These are phyloP conservation scores for Drosophila picticornis DNA, from an alignment of 2,888 invertebrate species.

Conservation along the genomic window DNA sequence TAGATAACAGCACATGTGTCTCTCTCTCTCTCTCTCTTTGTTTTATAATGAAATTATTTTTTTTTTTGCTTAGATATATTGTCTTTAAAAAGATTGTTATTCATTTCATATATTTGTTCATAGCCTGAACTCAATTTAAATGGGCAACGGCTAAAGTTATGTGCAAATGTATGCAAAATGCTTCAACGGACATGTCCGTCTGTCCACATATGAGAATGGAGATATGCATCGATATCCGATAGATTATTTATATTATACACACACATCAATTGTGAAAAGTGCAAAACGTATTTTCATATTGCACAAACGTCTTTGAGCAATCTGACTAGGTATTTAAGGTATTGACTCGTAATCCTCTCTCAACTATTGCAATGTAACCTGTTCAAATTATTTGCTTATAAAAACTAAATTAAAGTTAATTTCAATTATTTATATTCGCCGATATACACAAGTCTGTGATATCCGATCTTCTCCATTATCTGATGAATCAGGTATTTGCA, in stretches of 20 bases:
- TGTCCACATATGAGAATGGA: background rate
- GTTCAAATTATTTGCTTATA: background rate
- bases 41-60: background rate
- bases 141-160: background rate
- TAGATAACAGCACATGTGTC: background rate
- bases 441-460: background rate
- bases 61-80: background rate
- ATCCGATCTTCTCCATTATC: background rate
- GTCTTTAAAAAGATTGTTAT: background rate
- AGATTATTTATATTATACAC: background rate
- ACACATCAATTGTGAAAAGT: background rate
- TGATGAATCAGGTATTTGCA: background rate
- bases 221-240: background rate
- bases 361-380: background rate
- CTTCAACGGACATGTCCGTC: background rate
- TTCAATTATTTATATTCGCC: background rate
- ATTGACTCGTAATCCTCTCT: background rate
- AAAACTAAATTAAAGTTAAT: background rate
- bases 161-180: background rate
- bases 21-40: too few species aligned
- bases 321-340: too few species aligned
- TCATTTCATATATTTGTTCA: background rate
- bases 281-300: too few species aligned
- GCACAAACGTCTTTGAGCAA: too few species aligned
- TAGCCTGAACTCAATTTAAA: background rate